These are phyloP conservation scores for Temnothorax rugatulus DNA, from an alignment of 2,888 invertebrate genomes.

Conservation along the genomic window DNA sequence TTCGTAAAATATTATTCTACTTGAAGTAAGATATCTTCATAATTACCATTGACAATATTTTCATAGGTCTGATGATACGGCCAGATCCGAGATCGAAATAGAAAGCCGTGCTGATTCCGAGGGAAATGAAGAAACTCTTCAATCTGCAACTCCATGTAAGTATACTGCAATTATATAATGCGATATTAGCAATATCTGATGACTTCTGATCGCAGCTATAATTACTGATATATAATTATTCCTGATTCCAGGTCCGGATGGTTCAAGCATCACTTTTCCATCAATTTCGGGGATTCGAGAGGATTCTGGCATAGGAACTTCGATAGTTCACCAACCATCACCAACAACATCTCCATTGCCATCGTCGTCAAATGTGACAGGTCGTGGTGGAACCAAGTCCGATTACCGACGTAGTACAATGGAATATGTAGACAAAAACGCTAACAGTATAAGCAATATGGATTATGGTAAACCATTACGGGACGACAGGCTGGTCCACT, in stretches of 20 bases:
- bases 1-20: not conserved
- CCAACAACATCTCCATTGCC: slow-evolving; percentile 80
- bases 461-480: slow-evolving; percentile 77
- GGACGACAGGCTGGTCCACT: slow-evolving; percentile 80
- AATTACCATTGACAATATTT: not conserved
- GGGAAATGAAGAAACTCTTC: slow-evolving; percentile 85
- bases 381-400: slow-evolving; percentile 82
- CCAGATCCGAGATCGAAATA: slow-evolving; percentile 87
- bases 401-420: slow-evolving; percentile 85
- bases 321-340: slow-evolving; percentile 76
- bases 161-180: not conserved
- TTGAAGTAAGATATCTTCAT: not conserved
- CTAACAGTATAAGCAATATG: slow-evolving; percentile 83
- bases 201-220: not conserved
- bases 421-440: slow-evolving; percentile 87
- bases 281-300: slow-evolving; percentile 82
- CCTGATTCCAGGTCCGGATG: slow-evolving; percentile 31
- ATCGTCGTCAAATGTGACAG: slow-evolving; percentile 83
- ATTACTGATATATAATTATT: not conserved
- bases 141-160: slow-evolving; percentile 81
- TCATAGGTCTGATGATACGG: slow-evolving; percentile 92
- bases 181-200: not conserved
- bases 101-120: slow-evolving; percentile 86
- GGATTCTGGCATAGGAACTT: slow-evolving; percentile 78
- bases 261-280: slow-evolving; percentile 76